A percentile compares a stretch with the other conserved stretches of the same genome.
Evolutionary conservation across 2,888 invertebrate species (phyloP).

Genomic region (Tanypteryx hageni): DNA sequence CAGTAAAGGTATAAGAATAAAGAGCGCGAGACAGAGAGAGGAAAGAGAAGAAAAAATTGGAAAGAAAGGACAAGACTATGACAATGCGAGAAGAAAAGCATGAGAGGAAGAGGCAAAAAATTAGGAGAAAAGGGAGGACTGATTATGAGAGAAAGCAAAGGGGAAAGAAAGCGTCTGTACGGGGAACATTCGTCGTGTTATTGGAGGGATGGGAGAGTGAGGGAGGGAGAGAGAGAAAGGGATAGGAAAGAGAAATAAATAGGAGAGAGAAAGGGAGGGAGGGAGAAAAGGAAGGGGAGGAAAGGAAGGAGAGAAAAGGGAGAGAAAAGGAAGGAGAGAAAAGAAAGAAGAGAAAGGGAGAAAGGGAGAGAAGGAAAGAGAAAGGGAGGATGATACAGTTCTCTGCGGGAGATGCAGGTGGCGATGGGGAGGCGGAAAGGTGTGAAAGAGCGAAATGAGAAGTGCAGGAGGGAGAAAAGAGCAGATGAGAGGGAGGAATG

Average conservation of each 20-base stretch:
- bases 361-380: not conserved
- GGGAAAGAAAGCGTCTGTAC: not conserved
- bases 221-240: too few species aligned
- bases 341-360: not conserved
- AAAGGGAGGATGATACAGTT: conserved; percentile 39
- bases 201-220: too few species aligned
- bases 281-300: not conserved
- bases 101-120: not conserved
- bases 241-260: conserved; percentile 12
- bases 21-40: not conserved
- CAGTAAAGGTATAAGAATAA: not conserved
- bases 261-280: not conserved
- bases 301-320: not conserved
- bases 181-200: not conserved
- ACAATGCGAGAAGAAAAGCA: not conserved
- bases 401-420: not conserved
- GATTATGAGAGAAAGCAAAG: not conserved
- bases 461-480: not conserved
- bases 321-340: not conserved
- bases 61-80: not conserved
- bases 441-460: not conserved
- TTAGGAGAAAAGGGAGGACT: not conserved
- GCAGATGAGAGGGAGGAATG: not conserved
- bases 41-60: not conserved
- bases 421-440: not conserved